Evolutionary conservation across 2,888 invertebrate species (phyloP), one percentile per base, ranked within the genome.

Genomic region (Creontiades dilutus): DNA sequence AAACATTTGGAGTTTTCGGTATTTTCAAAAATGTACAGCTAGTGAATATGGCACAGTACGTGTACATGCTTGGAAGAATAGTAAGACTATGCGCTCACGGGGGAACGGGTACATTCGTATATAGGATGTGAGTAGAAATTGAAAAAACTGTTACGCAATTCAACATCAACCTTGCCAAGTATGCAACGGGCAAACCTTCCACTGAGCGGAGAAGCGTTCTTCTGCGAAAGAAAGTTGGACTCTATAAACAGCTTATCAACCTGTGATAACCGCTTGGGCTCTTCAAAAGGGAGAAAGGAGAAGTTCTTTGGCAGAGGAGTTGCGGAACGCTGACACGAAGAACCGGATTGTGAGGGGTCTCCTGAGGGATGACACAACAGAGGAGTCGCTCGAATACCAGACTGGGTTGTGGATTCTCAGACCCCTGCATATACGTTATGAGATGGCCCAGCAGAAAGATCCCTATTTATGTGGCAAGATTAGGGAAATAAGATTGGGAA

Each of bases 171-270:
- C 37, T 37, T 37, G 37, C 37, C 37, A 37, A 37, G 37, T 52
- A 16, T 16, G 52, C 52, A 14, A 23, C 68, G 9, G 19, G 23
- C 23, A 23, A 68, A 68, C 27, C 12, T 37, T 68, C 68, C 23
- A 23, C 23, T 0, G 68, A 68, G 37, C n/a, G 78, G 14, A 78
- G 47, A 78, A 46, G 14, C 14, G 47, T 78, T 78, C 52, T 23
- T 52, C 78, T 46, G n/a, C 46, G 78, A 28, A 85, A 61, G 85
- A 85, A 85, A 85, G 85, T 57, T 11, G 9, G n/a, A 16, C 19
- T 16, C 85, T 61, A 28, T 46, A 86, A 86, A 86, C 48, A 75
- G 86, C 86, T 75, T 86, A 86, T 86, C 86, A 86, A 75, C 48
- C 75, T 75, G 82, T 52, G 82, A 82, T 82, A 82, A 82, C 82